Conservation (phyloP, 2,113 vertebrate genomes). For the Lucifuga dentata region DNA sequence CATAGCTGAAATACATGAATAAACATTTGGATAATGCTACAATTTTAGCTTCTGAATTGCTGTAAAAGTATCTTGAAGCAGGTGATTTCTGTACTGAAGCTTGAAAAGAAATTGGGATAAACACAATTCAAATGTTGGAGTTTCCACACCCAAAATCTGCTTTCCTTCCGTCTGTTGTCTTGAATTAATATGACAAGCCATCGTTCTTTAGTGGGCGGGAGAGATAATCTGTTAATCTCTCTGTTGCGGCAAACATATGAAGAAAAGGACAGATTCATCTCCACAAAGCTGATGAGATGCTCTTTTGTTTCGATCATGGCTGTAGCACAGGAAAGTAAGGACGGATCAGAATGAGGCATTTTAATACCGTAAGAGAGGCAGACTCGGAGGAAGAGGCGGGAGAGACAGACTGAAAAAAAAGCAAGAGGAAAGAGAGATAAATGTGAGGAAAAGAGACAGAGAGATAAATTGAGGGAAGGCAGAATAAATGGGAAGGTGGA, state of each 20-base stretch:
- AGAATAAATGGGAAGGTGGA: not conserved
- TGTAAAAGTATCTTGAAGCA: no score
- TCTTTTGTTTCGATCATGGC: not conserved
- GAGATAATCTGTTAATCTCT: not conserved
- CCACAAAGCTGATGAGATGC: slow-evolving; percentile 1
- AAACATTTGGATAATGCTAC: no score
- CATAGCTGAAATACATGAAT: no score
- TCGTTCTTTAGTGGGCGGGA: not conserved
- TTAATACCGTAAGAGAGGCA: not conserved
- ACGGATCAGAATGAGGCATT: not conserved
- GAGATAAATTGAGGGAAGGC: not conserved
- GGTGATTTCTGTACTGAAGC: no score
- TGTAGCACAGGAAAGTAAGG: not conserved
- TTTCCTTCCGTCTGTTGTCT: no score
- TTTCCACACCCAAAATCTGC: not conserved
- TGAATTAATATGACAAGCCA: not conserved
- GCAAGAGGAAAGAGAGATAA: not conserved
- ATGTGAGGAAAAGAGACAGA: not conserved
- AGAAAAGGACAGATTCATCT: not conserved
- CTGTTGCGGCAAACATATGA: not conserved
- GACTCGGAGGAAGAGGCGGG: not conserved
- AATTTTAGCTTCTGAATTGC: no score
- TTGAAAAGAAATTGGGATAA: no score
- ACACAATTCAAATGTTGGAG: not conserved
- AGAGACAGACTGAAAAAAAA: not conserved